These are phyloP conservation scores for Rhimphoctona megacephalus DNA, from an alignment of 2,888 invertebrate species.

Conservation along the genomic window DNA sequence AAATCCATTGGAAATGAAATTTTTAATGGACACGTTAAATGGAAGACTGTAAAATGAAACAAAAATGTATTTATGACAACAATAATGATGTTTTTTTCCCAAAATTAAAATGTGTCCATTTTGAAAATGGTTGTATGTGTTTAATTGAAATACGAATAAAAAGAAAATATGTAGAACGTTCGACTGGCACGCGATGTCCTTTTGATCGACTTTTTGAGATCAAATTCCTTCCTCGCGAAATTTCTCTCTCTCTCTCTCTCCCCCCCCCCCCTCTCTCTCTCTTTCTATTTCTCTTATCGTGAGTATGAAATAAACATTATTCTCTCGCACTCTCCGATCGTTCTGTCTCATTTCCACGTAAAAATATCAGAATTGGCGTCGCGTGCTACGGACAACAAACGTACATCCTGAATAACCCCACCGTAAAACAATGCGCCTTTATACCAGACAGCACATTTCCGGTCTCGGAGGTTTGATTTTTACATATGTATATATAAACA, in stretches of 20 bases:
- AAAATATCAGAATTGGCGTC: conserved; percentile 59
- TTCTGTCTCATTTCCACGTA: conserved; percentile 52
- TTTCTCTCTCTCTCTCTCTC: not conserved
- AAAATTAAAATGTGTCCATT: not conserved
- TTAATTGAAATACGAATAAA: conserved; percentile 69
- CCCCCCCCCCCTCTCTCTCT: not conserved
- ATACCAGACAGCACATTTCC: conserved; percentile 35
- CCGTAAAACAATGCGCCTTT: not conserved
- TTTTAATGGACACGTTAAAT: no score
- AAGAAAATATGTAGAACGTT: conserved; percentile 71
- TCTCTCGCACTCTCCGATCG: not conserved
- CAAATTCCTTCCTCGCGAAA: not conserved
- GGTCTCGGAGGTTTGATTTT: conserved; percentile 9
- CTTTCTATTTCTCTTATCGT: conserved; percentile 22
- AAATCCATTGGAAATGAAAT: no score
- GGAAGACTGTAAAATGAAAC: no score
- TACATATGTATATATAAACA: not conserved
- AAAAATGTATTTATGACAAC: not conserved
- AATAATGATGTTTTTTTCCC: not conserved
- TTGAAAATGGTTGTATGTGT: not conserved
- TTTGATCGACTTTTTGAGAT: conserved; percentile 74
- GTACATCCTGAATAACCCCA: conserved; percentile 32
- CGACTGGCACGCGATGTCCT: conserved; percentile 78
- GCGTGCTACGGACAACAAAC: conserved; percentile 61
- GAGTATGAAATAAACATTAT: conserved; percentile 30